Evolutionary conservation across 2,888 invertebrate genomes (phyloP).

Genomic region (Oeneis ivallda): DNA sequence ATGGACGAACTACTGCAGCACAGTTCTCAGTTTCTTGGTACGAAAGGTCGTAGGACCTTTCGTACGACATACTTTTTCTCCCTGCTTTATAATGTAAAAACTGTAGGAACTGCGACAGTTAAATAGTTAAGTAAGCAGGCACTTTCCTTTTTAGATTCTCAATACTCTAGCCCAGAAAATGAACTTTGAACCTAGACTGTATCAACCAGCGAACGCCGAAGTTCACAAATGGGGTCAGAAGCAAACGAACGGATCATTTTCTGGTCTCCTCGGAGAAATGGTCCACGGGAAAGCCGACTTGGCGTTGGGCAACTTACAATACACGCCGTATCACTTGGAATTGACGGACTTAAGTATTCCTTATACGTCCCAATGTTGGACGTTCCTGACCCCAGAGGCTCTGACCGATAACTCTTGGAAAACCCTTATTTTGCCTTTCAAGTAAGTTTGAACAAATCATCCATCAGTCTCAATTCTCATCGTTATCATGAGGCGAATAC

Average conservation of each 20-base stretch:
- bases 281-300: slow-evolving; percentile 85
- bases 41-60: no score
- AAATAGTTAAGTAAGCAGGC: not conserved
- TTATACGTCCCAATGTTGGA: slow-evolving; percentile 91
- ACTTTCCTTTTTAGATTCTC: slow-evolving; percentile 79
- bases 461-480: no score
- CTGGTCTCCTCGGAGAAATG: slow-evolving; percentile 89
- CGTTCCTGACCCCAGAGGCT: slow-evolving; percentile 91
- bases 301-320: slow-evolving; percentile 89
- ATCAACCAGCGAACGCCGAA: slow-evolving; percentile 83
- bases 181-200: slow-evolving; percentile 86
- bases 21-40: no score
- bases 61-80: no score
- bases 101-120: not conserved
- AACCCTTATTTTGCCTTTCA: slow-evolving; percentile 90
- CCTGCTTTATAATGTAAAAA: no score
- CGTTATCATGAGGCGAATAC: no score
- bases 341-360: slow-evolving; percentile 88
- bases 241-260: slow-evolving; percentile 84
- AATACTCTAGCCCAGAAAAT: slow-evolving; percentile 84
- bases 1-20: no score
- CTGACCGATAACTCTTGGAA: slow-evolving; percentile 92
- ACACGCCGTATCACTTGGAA: slow-evolving; percentile 85
- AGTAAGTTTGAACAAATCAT: slow-evolving; percentile 67
- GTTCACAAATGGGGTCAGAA: slow-evolving; percentile 86